Evolutionary conservation across 2,888 invertebrate species (phyloP), one percentile per base, ranked within the genome.

Genomic region (Nomada ruficornis): DNA sequence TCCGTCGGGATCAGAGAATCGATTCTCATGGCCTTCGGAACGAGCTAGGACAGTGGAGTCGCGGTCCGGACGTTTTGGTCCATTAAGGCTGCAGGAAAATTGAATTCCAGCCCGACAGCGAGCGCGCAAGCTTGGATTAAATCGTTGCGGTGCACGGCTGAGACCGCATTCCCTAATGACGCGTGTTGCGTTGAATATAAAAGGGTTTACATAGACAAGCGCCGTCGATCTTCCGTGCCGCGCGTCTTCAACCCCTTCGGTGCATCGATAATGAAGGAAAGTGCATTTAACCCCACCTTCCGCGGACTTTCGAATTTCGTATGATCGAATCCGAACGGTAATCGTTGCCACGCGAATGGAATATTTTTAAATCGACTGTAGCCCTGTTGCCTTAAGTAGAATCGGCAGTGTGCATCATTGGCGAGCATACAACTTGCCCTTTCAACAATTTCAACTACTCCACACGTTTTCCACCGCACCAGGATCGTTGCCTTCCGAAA

Each of bases 21-120:
- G 80, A 83, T 80, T 78, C 15, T 18, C 54, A 78, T 70, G 36
- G 69, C 62, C 65, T 62, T 54, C 52, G 26, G 52, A 20, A 55
- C 72, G 63, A 36, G 42, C 60, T 29, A 18, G 29, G 60, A 26
- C 63, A 26, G 47, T 18, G 18, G 54, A 71, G 62, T 47, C 59
- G 62, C 78, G 62, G 62, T 71, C 75, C 83, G 80, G 83, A 85
- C 86, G 84, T 91, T 90, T 88, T 83, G 89, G 87, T 86, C 89
- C 88, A 91, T 92, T 90, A 91, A 86, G 84, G 84, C 87, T 89
- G 77, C 84, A 85, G 82, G 88, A 86, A 90, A 91, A 92, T 90
- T 90, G 87, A 91, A 91, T 91, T 92, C 91, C 88, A 89, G 77
- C 84, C 65, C 63, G 80, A 50, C 75, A 50, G 47, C 52, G 55